Evolutionary conservation across 1,140 invertebrate genomes (phyloP).

Genomic region (Potamilus streckersoni): DNA sequence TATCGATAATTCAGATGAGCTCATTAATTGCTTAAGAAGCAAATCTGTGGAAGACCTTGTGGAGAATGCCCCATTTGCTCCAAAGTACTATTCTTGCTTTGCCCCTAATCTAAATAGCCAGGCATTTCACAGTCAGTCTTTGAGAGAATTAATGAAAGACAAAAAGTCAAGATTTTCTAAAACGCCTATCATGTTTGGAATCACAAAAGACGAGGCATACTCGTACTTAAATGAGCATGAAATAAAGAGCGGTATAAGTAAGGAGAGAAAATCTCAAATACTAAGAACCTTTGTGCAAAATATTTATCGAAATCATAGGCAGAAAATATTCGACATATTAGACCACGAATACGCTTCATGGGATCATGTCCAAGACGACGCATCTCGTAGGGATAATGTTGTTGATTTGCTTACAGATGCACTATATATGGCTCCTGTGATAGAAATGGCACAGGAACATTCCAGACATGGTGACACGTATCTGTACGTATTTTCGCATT

Average conservation of each 20-base stretch:
- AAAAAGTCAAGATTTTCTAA: constrained; percentile 49
- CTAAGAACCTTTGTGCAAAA: constrained; percentile 91
- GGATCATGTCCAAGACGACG: constrained; percentile 62
- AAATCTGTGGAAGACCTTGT: constrained; percentile 83
- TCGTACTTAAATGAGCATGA: constrained; percentile 90
- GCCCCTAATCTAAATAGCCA: constrained; percentile 69
- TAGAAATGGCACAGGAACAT: constrained; percentile 92
- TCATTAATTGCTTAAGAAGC: constrained; percentile 86
- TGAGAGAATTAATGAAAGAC: too few relatives aligned
- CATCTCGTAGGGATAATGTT: constrained; percentile 90
- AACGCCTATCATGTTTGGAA: constrained; percentile 90
- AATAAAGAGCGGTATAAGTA: constrained; percentile 91
- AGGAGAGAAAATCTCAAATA: constrained; percentile 88
- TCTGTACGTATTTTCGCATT: constrained; percentile 72
- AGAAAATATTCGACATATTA: constrained; percentile 96
- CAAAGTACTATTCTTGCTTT: constrained; percentile 75
- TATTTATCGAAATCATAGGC: constrained; percentile 89
- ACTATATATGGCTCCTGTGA: constrained; percentile 87
- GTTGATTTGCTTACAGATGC: constrained; percentile 92
- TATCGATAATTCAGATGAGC: constrained; percentile 67
- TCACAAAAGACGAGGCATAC: constrained; percentile 91
- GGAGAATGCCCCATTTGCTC: constrained; percentile 73
- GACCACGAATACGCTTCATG: constrained; percentile 87
- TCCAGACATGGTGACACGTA: constrained; percentile 71
- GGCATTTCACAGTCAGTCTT: constrained; percentile 67